Percentiles rank a stretch among this genome's conserved stretches.
Conservation (phyloP, 2,113 vertebrate species). For the Gallinago media region DNA sequence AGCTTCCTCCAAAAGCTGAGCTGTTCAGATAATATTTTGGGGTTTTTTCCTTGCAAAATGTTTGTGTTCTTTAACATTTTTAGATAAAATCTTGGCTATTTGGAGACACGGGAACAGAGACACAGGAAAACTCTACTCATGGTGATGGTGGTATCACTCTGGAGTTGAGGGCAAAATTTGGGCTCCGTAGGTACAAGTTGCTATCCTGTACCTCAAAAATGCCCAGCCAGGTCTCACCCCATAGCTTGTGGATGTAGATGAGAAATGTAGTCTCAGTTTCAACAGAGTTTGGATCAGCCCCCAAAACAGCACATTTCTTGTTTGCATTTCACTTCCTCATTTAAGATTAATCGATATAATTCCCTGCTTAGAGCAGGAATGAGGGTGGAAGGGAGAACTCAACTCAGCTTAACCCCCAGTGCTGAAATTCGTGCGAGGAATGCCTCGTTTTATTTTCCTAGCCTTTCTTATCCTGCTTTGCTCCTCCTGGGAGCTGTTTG, state of each 20-base stretch:
- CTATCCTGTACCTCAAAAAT: neutral
- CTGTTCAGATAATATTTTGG: neutral
- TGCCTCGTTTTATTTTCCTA: constrained; percentile 40
- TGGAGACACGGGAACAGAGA: neutral
- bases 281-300: neutral
- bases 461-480: constrained; percentile 17
- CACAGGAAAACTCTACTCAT: neutral
- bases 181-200: neutral
- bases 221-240: neutral
- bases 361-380: neutral
- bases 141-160: neutral
- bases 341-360: neutral
- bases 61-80: neutral
- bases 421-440: constrained; percentile 6
- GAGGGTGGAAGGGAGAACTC: constrained; percentile 26
- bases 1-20: neutral
- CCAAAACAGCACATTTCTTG: neutral
- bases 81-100: neutral
- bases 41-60: neutral
- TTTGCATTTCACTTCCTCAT: constrained; percentile 2
- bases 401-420: neutral
- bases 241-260: neutral
- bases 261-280: neutral
- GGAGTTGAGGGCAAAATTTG: neutral
- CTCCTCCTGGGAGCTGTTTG: constrained; percentile 57